phyloP scores from a whole-genome alignment of 2,888 invertebrate genomes.

The Cyclophora albipunctata region DNA sequence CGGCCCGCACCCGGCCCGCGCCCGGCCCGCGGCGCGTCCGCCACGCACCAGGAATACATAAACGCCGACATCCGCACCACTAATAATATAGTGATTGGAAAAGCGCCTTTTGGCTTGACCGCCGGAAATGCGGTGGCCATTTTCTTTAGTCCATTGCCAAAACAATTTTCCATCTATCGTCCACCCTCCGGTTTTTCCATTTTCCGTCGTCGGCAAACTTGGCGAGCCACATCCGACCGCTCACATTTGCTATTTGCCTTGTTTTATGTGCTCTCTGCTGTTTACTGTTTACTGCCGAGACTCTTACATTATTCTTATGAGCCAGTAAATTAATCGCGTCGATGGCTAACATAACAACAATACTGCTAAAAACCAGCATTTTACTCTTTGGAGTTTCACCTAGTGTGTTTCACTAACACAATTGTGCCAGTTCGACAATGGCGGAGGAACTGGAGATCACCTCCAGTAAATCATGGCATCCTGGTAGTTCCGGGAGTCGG shows the following conservation, averaged over 20 bases:
- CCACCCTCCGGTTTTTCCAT: slow-evolving; percentile 48
- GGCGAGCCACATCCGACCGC: slow-evolving; percentile 45
- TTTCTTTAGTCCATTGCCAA: slow-evolving; percentile 72
- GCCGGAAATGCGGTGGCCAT: slow-evolving; percentile 51
- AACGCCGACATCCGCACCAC: slow-evolving; percentile 29
- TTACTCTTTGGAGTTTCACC: too few relatives aligned
- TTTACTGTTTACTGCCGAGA: slow-evolving; percentile 21
- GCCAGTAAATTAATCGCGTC: too few relatives aligned
- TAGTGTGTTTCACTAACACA: slow-evolving; percentile 4
- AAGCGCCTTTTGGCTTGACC: slow-evolving; percentile 41
- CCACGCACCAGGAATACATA: slow-evolving; percentile 48
- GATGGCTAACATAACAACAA: too few relatives aligned
- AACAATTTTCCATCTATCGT: slow-evolving; percentile 65
- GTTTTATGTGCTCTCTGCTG: slow-evolving; percentile 37
- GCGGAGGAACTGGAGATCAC: slow-evolving; percentile 8
- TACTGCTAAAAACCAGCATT: too few relatives aligned
- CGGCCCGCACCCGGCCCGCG: too few relatives aligned
- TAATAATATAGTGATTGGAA: slow-evolving; percentile 54
- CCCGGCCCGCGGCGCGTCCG: slow-evolving; percentile 27
- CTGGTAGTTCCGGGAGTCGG: slow-evolving; percentile 51
- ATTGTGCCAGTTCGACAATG: slow-evolving; percentile 6
- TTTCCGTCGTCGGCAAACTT: slow-evolving; percentile 59
- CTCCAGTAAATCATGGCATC: slow-evolving; percentile 59
- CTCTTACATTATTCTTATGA: neutral
- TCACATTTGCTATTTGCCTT: slow-evolving; percentile 44